Percentiles rank a stretch among this genome's conserved stretches.
phyloP scores from a whole-genome alignment of 2,113 vertebrate genomes.

The Cinclus cinclus region DNA sequence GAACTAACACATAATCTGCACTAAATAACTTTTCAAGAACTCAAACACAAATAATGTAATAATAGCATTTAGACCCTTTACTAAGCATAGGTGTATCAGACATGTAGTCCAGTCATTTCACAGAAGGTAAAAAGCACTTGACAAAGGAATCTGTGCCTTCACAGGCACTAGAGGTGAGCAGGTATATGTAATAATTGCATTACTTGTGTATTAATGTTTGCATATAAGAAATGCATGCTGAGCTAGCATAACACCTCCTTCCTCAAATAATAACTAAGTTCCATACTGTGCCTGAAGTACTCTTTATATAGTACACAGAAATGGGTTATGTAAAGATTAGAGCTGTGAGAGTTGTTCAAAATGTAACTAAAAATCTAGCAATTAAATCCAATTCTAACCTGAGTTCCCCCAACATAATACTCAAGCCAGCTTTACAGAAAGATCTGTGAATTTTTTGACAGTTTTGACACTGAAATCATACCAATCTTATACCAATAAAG shows the following conservation, averaged over 20 bases:
- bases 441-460: neutral
- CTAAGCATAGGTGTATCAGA: constrained; percentile 4
- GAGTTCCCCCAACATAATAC: neutral
- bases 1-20: neutral
- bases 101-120: constrained; percentile 17
- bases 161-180: constrained; percentile 7
- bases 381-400: neutral
- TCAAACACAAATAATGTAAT: constrained; percentile 54
- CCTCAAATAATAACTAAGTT: constrained; percentile 64
- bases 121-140: constrained; percentile 39
- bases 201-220: constrained; percentile 62
- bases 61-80: constrained; percentile 55
- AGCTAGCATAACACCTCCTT: constrained; percentile 57
- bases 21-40: constrained; percentile 34
- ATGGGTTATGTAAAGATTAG: constrained; percentile 64
- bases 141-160: constrained; percentile 8
- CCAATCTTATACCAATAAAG: neutral
- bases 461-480: neutral
- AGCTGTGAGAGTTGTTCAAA: constrained; percentile 39
- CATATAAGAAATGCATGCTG: constrained; percentile 63
- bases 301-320: constrained; percentile 67
- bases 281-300: constrained; percentile 64
- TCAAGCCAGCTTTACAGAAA: neutral
- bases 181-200: constrained; percentile 55
- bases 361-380: constrained; percentile 21